Evolutionary conservation across 2,888 invertebrate species (phyloP).

Genomic region (Meiosimyza platycephala): DNA sequence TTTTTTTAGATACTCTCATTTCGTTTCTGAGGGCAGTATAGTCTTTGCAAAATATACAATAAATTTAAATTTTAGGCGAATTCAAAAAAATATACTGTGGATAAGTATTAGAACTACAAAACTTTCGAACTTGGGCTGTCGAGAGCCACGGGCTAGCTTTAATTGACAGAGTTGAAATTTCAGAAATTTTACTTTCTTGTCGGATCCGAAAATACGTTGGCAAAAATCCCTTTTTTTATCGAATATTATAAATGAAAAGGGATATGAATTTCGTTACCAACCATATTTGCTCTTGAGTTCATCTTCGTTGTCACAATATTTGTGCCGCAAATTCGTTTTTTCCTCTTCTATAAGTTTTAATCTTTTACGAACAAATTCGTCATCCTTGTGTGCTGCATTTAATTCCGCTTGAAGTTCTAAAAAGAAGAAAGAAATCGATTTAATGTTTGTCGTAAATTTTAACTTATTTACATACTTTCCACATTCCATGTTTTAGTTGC

Average conservation of each 20-base stretch:
- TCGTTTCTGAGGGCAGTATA: too few relatives aligned
- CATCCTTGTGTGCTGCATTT: slow-evolving; percentile 64
- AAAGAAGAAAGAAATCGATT: too few relatives aligned
- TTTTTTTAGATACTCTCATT: too few relatives aligned
- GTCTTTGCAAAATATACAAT: too few relatives aligned
- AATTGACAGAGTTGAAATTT: not conserved
- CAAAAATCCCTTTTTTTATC: not conserved
- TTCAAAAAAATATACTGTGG: too few relatives aligned
- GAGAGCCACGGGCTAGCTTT: too few relatives aligned
- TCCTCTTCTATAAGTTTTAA: slow-evolving; percentile 65
- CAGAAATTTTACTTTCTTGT: not conserved
- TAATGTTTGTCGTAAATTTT: not conserved
- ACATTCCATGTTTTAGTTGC: slow-evolving; percentile 66
- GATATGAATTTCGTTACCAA: slow-evolving; percentile 39
- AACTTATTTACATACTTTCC: slow-evolving; percentile 58
- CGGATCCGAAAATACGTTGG: not conserved
- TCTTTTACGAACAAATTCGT: slow-evolving; percentile 65
- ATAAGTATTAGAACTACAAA: too few relatives aligned
- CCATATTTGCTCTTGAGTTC: slow-evolving; percentile 64
- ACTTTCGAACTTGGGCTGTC: too few relatives aligned
- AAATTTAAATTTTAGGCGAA: too few relatives aligned
- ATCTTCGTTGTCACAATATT: slow-evolving; percentile 63
- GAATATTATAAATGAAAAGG: not conserved
- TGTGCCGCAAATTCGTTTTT: slow-evolving; percentile 60
- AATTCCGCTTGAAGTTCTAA: slow-evolving; percentile 66